These are phyloP conservation scores for Sylvicola fuscatus DNA, from an alignment of 2,888 invertebrate genomes.

Conservation along the genomic window DNA sequence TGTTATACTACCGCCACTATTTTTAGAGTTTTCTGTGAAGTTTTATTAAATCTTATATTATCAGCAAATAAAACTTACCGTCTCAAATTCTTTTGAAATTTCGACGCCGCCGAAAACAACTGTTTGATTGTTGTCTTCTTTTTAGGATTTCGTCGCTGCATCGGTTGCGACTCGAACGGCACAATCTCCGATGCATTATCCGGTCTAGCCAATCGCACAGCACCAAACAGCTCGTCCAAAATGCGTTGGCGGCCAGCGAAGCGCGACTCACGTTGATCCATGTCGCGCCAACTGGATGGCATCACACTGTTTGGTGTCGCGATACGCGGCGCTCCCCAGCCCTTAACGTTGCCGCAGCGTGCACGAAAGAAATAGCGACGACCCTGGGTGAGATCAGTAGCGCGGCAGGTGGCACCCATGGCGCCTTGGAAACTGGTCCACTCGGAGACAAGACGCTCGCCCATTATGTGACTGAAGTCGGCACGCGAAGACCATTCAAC, in stretches of 20 bases:
- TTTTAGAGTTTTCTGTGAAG: too few relatives aligned
- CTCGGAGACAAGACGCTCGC: slow-evolving; percentile 54
- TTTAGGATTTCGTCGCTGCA: slow-evolving; percentile 52
- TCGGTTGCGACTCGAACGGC: slow-evolving; percentile 35
- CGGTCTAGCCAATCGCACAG: slow-evolving; percentile 38
- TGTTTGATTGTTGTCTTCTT: slow-evolving; percentile 83
- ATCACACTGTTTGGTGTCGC: slow-evolving; percentile 70
- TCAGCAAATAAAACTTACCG: slow-evolving; percentile 30
- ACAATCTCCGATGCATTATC: slow-evolving; percentile 41
- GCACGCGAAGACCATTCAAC: slow-evolving; percentile 87
- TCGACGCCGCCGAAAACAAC: slow-evolving; percentile 86
- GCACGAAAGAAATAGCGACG: slow-evolving; percentile 77
- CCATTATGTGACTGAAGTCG: slow-evolving; percentile 64
- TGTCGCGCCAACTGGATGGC: slow-evolving; percentile 87
- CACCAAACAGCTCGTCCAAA: slow-evolving; percentile 51
- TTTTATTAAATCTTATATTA: not conserved
- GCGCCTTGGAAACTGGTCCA: slow-evolving; percentile 25
- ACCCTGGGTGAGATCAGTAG: slow-evolving; percentile 63
- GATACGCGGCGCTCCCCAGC: slow-evolving; percentile 58
- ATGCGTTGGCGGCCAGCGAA: slow-evolving; percentile 48
- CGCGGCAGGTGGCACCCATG: slow-evolving; percentile 28
- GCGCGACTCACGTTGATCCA: slow-evolving; percentile 45
- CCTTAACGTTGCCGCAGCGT: slow-evolving; percentile 82
- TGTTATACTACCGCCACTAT: too few relatives aligned
- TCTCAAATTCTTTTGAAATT: slow-evolving; percentile 84